Conservation (phyloP, 2,113 vertebrate genomes). For the Neolamprologus fasciatus region DNA sequence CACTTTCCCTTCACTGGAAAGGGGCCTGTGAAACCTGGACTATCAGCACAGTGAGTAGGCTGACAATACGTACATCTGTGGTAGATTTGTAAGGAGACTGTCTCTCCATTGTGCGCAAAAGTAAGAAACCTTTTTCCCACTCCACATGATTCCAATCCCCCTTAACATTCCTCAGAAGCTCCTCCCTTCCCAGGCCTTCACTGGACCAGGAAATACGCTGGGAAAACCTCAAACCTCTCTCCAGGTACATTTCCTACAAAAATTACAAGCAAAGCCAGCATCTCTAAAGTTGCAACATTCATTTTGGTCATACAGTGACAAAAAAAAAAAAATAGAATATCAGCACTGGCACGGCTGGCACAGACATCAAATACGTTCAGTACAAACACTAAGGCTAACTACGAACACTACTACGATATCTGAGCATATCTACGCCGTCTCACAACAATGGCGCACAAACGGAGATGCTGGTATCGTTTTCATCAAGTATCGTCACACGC, state of each 20-base stretch:
- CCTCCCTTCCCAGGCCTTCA: background rate
- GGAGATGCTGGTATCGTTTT: background rate
- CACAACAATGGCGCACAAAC: background rate
- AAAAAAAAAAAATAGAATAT: background rate
- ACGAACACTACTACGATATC: background rate
- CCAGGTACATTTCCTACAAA: background rate
- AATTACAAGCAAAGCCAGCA: background rate
- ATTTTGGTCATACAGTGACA: constrained; percentile 21
- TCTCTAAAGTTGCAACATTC: constrained; percentile 31
- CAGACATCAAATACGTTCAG: constrained; percentile 10
- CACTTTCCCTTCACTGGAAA: background rate
- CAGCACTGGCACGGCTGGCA: constrained; percentile 4
- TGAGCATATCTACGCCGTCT: background rate
- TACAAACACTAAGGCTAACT: constrained; percentile 24
- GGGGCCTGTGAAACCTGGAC: background rate
- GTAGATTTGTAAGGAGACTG: background rate
- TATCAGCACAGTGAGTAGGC: background rate
- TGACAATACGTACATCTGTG: background rate
- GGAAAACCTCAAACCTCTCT: background rate
- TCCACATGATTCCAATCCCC: background rate
- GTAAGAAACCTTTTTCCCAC: background rate
- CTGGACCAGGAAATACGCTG: background rate
- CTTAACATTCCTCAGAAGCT: background rate
- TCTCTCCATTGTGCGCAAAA: background rate
- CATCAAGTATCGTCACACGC: background rate